phyloP scores from a whole-genome alignment of 2,113 vertebrate species.

The Proterorhinus semilunaris region DNA sequence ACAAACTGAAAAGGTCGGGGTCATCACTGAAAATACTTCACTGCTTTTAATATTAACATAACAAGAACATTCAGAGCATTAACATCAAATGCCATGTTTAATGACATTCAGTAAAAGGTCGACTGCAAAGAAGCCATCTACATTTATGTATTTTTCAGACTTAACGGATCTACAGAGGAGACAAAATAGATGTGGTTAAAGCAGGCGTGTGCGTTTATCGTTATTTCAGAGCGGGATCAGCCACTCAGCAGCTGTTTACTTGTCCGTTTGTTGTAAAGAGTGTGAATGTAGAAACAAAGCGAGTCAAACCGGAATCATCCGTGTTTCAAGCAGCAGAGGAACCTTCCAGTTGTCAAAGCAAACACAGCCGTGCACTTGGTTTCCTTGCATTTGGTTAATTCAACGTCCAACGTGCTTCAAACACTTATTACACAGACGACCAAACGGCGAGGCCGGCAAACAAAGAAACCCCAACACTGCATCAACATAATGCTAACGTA shows the following conservation, averaged over 20 bases:
- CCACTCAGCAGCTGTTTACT: too few species aligned
- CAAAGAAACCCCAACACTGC: neutral
- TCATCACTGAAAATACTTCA: neutral
- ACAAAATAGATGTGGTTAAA: too few species aligned
- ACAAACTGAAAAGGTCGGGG: neutral
- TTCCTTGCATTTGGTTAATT: too few species aligned
- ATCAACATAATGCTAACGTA: conserved; percentile 1
- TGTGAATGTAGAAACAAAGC: too few species aligned
- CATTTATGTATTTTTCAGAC: neutral
- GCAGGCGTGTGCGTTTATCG: too few species aligned
- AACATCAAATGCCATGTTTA: neutral
- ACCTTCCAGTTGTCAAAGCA: too few species aligned
- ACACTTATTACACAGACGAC: neutral
- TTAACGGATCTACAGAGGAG: neutral
- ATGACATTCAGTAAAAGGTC: neutral
- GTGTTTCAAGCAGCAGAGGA: too few species aligned
- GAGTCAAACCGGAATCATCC: too few species aligned
- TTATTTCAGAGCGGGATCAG: too few species aligned
- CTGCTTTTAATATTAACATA: neutral
- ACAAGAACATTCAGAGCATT: neutral
- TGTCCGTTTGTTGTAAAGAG: too few species aligned
- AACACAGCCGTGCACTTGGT: too few species aligned
- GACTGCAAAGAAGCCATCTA: neutral
- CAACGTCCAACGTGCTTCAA: too few species aligned
- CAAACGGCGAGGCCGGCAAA: neutral